These are phyloP conservation scores for Halcyon smyrnensis DNA, from an alignment of 2,797 vertebrate genomes.

Conservation along the genomic window DNA sequence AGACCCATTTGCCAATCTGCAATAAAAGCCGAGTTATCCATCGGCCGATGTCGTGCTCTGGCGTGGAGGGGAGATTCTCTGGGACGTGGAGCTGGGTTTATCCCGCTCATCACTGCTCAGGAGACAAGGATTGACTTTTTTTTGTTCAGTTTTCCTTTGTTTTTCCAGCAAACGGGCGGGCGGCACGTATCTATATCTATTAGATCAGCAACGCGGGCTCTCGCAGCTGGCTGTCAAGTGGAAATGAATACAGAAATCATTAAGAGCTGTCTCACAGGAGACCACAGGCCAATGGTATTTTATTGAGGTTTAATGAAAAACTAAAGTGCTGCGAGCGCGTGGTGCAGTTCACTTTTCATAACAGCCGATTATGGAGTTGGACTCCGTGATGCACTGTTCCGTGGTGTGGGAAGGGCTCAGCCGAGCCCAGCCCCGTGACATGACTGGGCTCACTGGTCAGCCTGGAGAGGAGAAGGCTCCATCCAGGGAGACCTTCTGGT, in stretches of 20 bases:
- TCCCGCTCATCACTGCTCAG: constrained; percentile 49
- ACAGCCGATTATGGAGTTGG: constrained; percentile 41
- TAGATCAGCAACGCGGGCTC: constrained; percentile 32
- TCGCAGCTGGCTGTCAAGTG: constrained; percentile 75
- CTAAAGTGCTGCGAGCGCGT: neutral
- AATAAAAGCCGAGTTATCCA: neutral
- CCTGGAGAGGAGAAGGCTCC: neutral
- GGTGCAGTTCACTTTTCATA: constrained; percentile 50
- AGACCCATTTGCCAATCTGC: fast-evolving
- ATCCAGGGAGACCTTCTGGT: neutral
- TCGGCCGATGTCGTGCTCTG: constrained; percentile 16
- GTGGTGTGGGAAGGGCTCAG: neutral
- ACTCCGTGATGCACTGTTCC: neutral
- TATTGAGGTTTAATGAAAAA: constrained; percentile 71
- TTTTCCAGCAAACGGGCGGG: constrained; percentile 37
- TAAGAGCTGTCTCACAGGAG: constrained; percentile 64
- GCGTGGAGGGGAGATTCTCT: constrained; percentile 20
- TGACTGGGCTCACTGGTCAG: neutral
- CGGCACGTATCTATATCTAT: constrained; percentile 36
- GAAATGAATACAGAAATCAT: constrained; percentile 70
- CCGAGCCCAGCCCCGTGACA: neutral
- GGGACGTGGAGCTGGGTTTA: constrained; percentile 54
- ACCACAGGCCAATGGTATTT: constrained; percentile 68
- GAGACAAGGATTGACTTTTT: constrained; percentile 28
- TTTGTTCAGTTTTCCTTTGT: neutral